phyloP scores from a whole-genome alignment of 2,888 invertebrate species.

The Nephrotoma appendiculata region DNA sequence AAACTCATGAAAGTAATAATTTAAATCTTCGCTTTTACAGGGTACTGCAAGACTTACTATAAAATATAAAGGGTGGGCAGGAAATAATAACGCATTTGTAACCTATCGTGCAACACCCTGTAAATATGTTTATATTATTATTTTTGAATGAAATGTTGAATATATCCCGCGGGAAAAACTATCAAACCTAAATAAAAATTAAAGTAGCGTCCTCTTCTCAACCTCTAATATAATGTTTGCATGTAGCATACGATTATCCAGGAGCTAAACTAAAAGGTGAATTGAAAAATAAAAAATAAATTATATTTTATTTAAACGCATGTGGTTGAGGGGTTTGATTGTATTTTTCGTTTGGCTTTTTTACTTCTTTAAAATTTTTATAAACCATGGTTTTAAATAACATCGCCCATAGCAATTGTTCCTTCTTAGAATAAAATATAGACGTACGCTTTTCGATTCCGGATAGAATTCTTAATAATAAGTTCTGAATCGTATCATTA shows the following conservation, averaged over 20 bases:
- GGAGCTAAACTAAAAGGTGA: background rate
- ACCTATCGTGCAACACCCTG: no score
- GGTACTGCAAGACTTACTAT: no score
- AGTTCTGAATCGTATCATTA: background rate
- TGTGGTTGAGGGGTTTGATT: background rate
- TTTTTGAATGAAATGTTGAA: background rate
- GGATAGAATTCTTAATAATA: background rate
- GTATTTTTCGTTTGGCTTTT: background rate
- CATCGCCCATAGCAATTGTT: background rate
- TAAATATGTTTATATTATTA: no score
- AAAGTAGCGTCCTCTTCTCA: background rate
- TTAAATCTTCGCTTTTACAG: no score
- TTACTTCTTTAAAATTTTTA: background rate
- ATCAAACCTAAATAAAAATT: background rate
- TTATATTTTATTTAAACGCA: background rate
- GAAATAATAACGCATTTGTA: no score
- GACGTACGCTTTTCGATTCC: background rate
- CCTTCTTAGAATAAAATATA: background rate
- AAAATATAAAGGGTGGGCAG: no score
- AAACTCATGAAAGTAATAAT: no score
- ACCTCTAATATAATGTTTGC: background rate
- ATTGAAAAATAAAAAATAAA: background rate
- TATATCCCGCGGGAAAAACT: background rate
- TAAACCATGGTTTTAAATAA: background rate
- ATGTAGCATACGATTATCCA: background rate